These are phyloP conservation scores for Colinus virginianus DNA, from an alignment of 2,113 vertebrate species.

Conservation along the genomic window DNA sequence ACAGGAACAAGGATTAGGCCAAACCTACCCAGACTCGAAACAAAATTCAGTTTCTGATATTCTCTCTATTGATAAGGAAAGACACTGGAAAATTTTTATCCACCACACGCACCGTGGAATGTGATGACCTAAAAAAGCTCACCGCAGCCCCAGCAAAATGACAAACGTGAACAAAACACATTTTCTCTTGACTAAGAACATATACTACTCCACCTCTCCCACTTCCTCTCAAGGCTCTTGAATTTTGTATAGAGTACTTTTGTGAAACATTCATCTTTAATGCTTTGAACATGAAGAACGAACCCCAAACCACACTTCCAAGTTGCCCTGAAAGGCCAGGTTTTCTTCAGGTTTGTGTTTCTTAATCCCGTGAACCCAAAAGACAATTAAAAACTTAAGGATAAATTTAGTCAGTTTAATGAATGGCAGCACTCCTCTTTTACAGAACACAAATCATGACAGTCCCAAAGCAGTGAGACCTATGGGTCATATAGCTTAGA, in stretches of 20 bases:
- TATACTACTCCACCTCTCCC: rapidly evolving
- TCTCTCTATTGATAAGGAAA: neutral
- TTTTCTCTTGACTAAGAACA: too few relatives aligned
- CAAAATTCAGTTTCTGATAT: neutral
- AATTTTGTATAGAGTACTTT: neutral
- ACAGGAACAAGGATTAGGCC: rapidly evolving
- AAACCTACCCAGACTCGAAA: neutral
- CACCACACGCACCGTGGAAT: neutral
- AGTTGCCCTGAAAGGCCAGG: neutral
- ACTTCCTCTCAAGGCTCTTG: neutral
- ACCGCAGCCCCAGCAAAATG: neutral
- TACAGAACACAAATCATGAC: rapidly evolving
- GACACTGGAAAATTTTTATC: neutral
- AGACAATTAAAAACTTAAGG: neutral
- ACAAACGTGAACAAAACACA: rapidly evolving
- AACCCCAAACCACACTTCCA: rapidly evolving
- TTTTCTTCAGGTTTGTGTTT: neutral
- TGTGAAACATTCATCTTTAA: neutral
- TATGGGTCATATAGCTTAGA: neutral
- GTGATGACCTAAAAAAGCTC: neutral
- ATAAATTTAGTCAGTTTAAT: neutral
- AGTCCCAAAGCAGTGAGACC: neutral
- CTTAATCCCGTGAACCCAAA: neutral
- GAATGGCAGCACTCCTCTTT: neutral
- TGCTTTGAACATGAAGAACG: neutral